Evolutionary conservation across 2,797 vertebrate genomes (phyloP).

Genomic region (Tenualosa ilisha): DNA sequence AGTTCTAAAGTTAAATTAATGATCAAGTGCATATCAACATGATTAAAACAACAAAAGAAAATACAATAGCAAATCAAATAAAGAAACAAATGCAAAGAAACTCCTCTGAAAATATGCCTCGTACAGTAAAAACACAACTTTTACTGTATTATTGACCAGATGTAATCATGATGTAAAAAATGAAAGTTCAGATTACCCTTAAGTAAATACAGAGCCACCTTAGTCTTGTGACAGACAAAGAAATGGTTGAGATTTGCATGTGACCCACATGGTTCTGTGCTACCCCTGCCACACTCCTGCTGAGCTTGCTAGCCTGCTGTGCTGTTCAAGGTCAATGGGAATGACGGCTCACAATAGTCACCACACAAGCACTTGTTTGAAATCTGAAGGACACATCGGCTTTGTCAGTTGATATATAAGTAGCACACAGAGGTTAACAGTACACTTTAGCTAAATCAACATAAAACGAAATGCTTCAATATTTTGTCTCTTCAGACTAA

Average conservation of each 20-base stretch:
- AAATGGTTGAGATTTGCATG: not conserved
- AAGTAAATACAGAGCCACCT: not conserved
- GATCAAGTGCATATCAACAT: not conserved
- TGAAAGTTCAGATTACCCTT: not conserved
- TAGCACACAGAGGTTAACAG: not conserved
- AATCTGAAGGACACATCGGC: constrained; percentile 15
- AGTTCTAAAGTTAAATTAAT: not conserved
- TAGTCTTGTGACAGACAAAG: not conserved
- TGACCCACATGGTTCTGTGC: not conserved
- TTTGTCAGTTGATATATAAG: not conserved
- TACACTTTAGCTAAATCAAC: not conserved
- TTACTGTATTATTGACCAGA: not conserved
- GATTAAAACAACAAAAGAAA: not conserved
- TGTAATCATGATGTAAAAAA: not conserved
- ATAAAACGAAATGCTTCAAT: not conserved
- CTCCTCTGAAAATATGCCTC: not conserved
- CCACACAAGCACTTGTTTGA: constrained; percentile 11
- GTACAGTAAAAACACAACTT: not conserved
- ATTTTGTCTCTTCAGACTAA: not conserved
- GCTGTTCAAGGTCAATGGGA: not conserved
- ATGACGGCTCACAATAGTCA: not conserved
- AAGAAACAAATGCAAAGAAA: not conserved
- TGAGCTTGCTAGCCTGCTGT: not conserved
- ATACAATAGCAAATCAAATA: not conserved
- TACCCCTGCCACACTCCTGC: not conserved